phyloP scores from a whole-genome alignment of 2,888 invertebrate genomes.

The Euplexia lucipara region DNA sequence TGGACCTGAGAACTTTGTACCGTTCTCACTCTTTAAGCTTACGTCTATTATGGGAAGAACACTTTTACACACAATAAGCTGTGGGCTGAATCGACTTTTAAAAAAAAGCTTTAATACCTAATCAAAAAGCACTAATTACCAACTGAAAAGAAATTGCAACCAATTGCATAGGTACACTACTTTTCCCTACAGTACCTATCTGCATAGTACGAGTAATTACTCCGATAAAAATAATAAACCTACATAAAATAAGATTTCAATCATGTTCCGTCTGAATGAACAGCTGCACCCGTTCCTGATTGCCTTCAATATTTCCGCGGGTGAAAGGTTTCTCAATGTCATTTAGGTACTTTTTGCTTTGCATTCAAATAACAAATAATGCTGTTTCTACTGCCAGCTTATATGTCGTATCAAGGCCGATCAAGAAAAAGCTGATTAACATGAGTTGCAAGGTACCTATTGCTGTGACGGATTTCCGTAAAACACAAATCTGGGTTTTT shows the following conservation, averaged over 20 bases:
- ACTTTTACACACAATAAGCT: too few species aligned
- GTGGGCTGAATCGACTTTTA: too few species aligned
- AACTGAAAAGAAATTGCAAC: neutral
- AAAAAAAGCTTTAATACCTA: neutral
- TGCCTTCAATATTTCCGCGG: slow-evolving; percentile 74
- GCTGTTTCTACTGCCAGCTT: slow-evolving; percentile 33
- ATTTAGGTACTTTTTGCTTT: slow-evolving; percentile 64
- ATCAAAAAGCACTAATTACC: too few species aligned
- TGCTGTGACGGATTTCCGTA: slow-evolving; percentile 19
- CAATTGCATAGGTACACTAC: neutral
- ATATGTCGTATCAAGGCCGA: slow-evolving; percentile 59
- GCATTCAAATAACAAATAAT: slow-evolving; percentile 56
- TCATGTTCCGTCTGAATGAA: slow-evolving; percentile 42
- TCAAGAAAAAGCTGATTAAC: slow-evolving; percentile 27
- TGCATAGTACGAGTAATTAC: too few species aligned
- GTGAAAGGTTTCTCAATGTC: slow-evolving; percentile 83
- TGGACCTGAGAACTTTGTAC: too few species aligned
- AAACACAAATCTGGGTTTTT: neutral
- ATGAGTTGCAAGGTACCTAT: slow-evolving; percentile 12
- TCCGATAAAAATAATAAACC: slow-evolving; percentile 1
- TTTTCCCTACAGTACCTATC: neutral
- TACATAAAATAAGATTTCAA: slow-evolving; percentile 15
- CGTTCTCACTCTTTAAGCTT: too few species aligned
- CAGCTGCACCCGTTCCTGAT: slow-evolving; percentile 71
- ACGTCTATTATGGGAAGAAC: too few species aligned